phyloP scores from a whole-genome alignment of 2,888 invertebrate genomes.

The Hirtodrosophila confusa region DNA sequence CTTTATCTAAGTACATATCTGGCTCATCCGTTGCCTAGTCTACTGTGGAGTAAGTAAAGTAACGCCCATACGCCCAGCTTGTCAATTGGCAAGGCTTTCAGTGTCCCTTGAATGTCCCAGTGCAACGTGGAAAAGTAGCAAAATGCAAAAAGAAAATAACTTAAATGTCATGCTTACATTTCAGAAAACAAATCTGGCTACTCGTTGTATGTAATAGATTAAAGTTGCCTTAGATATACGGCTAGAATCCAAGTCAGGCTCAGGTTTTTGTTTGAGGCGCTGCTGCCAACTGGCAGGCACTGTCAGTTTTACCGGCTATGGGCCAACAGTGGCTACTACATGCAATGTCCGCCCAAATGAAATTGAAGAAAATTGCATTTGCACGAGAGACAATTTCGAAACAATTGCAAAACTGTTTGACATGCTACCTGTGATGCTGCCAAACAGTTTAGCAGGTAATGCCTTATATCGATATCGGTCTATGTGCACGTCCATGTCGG shows the following conservation, averaged over 20 bases:
- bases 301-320: constrained; percentile 30
- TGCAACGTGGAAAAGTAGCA: constrained; percentile 21
- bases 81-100: constrained; percentile 37
- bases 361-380: constrained; percentile 81
- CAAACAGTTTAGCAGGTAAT: constrained; percentile 81
- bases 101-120: constrained; percentile 7
- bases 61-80: constrained; percentile 39
- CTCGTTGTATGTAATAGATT: constrained; percentile 71
- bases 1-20: constrained; percentile 41
- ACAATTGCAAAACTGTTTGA: constrained; percentile 81
- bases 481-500: constrained; percentile 24
- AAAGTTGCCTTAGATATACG: constrained; percentile 59
- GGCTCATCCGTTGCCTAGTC: constrained; percentile 42
- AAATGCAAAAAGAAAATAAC: constrained; percentile 55
- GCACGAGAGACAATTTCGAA: constrained; percentile 80
- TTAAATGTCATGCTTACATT: constrained; percentile 75
- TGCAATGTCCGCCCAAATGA: constrained; percentile 73
- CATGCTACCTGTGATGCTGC: constrained; percentile 74
- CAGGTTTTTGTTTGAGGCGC: not conserved
- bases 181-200: constrained; percentile 72
- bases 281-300: constrained; percentile 62
- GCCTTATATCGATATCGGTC: constrained; percentile 75
- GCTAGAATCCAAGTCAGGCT: constrained; percentile 13
- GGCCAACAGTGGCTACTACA: constrained; percentile 37
- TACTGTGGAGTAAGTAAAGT: constrained; percentile 40